These are phyloP conservation scores for Spisula solida DNA, from an alignment of 2,888 invertebrate species.

Conservation along the genomic window DNA sequence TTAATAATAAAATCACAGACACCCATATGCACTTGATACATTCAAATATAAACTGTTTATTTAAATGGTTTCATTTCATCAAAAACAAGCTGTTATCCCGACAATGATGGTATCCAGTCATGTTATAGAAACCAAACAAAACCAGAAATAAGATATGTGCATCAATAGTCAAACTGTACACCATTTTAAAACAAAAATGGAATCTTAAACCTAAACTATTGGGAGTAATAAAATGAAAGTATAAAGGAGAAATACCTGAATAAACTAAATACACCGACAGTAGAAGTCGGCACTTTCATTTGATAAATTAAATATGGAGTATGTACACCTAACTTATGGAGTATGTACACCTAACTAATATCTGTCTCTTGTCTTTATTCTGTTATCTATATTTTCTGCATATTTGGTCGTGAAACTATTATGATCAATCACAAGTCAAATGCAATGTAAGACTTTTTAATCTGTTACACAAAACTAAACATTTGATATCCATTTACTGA, in stretches of 20 bases:
- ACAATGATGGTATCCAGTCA: background rate
- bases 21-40: background rate
- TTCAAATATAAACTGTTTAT: background rate
- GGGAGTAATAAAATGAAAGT: background rate
- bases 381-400: background rate
- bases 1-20: conserved; percentile 17
- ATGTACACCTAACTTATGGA: background rate
- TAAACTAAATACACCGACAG: conserved; percentile 17
- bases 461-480: background rate
- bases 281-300: background rate
- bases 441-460: background rate
- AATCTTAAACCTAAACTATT: background rate
- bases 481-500: too few relatives aligned
- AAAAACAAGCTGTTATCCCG: background rate
- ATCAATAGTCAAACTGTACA: background rate
- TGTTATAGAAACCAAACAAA: background rate
- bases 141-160: background rate
- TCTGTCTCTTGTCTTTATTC: background rate
- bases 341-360: background rate
- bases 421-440: background rate
- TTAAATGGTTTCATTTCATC: background rate
- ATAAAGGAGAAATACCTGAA: background rate
- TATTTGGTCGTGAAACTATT: background rate
- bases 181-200: background rate
- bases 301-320: background rate